Evolutionary conservation across 2,113 vertebrate genomes (phyloP).

Genomic region (Rynchops niger): DNA sequence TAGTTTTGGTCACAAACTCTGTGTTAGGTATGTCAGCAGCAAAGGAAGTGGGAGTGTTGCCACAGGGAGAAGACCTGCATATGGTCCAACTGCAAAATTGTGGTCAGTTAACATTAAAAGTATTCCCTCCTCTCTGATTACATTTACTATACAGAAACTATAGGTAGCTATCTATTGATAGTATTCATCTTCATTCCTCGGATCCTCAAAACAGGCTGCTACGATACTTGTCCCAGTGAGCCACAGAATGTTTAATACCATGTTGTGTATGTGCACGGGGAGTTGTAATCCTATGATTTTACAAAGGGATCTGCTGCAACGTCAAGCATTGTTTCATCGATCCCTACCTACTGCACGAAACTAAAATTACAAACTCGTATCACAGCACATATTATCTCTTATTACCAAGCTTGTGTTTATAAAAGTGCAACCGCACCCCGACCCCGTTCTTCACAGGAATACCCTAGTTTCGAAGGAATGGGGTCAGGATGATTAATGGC

Average conservation of each 20-base stretch:
- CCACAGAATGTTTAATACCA: neutral
- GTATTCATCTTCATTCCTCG: neutral
- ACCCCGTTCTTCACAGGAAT: neutral
- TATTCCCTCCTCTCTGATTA: neutral
- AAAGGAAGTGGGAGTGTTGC: neutral
- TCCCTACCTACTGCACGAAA: neutral
- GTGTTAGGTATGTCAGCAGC: neutral
- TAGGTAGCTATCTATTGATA: neutral
- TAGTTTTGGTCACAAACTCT: neutral
- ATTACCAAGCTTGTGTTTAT: neutral
- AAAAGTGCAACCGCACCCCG: neutral
- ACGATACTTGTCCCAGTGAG: neutral
- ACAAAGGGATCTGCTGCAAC: neutral
- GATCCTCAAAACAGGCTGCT: neutral
- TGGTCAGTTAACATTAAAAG: neutral
- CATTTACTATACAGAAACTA: neutral
- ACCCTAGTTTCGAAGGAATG: neutral
- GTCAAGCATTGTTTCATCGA: neutral
- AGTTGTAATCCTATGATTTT: neutral
- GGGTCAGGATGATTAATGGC: neutral
- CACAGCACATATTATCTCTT: neutral
- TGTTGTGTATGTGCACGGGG: neutral
- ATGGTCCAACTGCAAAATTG: neutral
- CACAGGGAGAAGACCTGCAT: neutral
- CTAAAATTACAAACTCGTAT: neutral